These are phyloP conservation scores for Hydra vulgaris DNA, from an alignment of 30 jellyfish, hydroid and myxozoan genomes.

Conservation along the genomic window DNA sequence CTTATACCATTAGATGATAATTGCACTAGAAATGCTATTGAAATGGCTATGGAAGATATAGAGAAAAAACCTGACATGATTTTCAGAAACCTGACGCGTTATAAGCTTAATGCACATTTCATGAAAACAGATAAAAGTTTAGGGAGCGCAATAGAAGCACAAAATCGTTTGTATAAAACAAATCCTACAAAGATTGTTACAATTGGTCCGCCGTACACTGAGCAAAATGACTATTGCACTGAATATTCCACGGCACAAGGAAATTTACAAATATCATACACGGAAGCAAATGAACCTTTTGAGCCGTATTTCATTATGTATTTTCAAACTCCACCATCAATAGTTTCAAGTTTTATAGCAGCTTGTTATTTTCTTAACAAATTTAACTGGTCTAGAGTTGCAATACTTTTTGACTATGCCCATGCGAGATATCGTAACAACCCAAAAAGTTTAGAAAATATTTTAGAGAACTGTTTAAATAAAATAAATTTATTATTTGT, in stretches of 20 bases:
- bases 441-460: not conserved
- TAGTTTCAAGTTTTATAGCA: slow-evolving; percentile 5
- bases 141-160: slow-evolving; percentile 10
- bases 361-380: not conserved
- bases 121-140: not conserved
- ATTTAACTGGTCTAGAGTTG: slow-evolving; percentile 24
- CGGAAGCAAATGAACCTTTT: slow-evolving; percentile 32
- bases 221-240: slow-evolving; percentile 12
- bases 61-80: slow-evolving; percentile 6
- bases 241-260: not conserved
- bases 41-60: slow-evolving; percentile 32
- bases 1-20: slow-evolving; percentile 9
- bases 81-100: not conserved
- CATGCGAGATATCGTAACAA: slow-evolving; percentile 18
- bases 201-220: slow-evolving; percentile 27
- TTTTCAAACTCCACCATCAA: slow-evolving; percentile 22
- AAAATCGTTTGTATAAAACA: not conserved
- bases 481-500: not conserved
- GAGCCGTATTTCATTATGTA: not conserved
- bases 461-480: not conserved
- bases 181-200: not conserved
- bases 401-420: slow-evolving; percentile 7
- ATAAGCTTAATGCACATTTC: slow-evolving; percentile 6
- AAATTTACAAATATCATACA: slow-evolving; percentile 6
- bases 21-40: slow-evolving; percentile 8